phyloP scores from a whole-genome alignment of 2,113 vertebrate genomes.

The Lycaon pictus region DNA sequence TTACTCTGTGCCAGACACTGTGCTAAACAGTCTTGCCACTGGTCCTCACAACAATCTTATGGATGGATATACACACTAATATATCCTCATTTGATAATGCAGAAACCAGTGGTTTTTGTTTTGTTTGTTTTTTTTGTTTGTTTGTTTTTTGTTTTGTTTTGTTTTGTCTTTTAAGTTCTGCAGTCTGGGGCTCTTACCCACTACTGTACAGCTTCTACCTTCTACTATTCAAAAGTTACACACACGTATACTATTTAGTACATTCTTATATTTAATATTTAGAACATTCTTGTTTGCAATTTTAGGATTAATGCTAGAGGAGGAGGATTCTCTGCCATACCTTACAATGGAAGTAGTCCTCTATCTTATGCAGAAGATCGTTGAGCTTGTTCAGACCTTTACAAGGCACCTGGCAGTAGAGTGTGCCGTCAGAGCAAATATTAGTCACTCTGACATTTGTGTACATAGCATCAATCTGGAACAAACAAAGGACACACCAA shows the following conservation, averaged over 20 bases:
- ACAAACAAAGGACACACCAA: conserved; percentile 44
- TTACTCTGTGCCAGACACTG: not conserved
- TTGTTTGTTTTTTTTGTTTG: no score
- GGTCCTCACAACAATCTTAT: not conserved
- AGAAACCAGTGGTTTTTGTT: not conserved
- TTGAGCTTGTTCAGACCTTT: conserved; percentile 91
- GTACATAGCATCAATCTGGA: conserved; percentile 90
- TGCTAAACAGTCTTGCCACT: not conserved
- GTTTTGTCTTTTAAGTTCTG: not conserved
- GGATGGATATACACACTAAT: not conserved
- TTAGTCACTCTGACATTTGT: conserved; percentile 92
- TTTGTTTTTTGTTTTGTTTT: no score
- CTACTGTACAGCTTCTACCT: not conserved
- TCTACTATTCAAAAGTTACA: not conserved
- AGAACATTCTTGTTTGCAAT: not conserved
- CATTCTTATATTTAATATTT: no score
- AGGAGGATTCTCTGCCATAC: conserved; percentile 78
- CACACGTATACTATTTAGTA: not conserved
- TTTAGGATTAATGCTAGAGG: not conserved
- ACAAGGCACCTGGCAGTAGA: conserved; percentile 95
- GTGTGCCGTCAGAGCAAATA: conserved; percentile 92
- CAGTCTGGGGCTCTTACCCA: not conserved
- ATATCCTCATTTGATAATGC: not conserved
- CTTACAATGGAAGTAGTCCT: conserved; percentile 91
- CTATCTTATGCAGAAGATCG: conserved; percentile 89